phyloP scores from a whole-genome alignment of 2,113 vertebrate genomes.

The Sander lucioperca region DNA sequence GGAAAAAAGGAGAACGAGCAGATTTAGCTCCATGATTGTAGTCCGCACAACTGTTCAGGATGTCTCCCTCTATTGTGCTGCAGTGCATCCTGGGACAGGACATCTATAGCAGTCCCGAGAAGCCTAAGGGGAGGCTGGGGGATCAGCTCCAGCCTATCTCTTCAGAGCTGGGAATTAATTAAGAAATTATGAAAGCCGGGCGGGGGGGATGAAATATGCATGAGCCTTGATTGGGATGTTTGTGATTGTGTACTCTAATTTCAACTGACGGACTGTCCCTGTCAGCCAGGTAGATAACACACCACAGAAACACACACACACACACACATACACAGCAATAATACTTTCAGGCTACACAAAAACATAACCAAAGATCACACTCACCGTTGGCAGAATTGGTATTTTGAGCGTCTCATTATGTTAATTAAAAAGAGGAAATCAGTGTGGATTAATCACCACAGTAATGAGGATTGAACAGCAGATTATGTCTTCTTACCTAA shows the following conservation, averaged over 20 bases:
- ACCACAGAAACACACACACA: constrained; percentile 7
- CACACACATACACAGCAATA: constrained; percentile 20
- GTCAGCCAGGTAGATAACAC: constrained; percentile 70
- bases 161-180: constrained; percentile 85
- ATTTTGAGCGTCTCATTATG: constrained; percentile 72
- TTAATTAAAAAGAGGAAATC: constrained; percentile 82
- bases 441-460: constrained; percentile 79
- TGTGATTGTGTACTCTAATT: constrained; percentile 87
- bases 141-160: constrained; percentile 80
- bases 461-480: constrained; percentile 77
- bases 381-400: constrained; percentile 47
- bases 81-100: constrained; percentile 74
- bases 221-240: constrained; percentile 83
- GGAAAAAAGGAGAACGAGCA: constrained; percentile 49
- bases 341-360: constrained; percentile 32
- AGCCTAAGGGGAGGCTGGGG: constrained; percentile 70
- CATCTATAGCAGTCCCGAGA: constrained; percentile 65
- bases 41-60: constrained; percentile 49
- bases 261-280: constrained; percentile 63
- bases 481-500: constrained; percentile 79
- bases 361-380: constrained; percentile 54
- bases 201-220: constrained; percentile 83
- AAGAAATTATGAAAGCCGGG: constrained; percentile 86
- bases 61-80: constrained; percentile 65
- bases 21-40: constrained; percentile 75